These are phyloP conservation scores for Pogonocherus hispidulus DNA, from an alignment of 2,888 invertebrate genomes.

Conservation along the genomic window DNA sequence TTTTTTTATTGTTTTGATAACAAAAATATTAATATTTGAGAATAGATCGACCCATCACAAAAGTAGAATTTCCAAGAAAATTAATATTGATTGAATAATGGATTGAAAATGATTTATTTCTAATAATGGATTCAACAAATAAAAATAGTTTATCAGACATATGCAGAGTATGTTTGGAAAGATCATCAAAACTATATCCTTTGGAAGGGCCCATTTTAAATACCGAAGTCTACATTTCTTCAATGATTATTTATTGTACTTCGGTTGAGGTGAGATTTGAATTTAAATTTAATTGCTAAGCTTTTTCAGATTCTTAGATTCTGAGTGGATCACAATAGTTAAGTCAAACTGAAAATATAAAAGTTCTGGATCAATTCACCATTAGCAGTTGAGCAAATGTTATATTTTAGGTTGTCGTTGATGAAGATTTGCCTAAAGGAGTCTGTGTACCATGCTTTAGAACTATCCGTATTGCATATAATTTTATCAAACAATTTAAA, in stretches of 20 bases:
- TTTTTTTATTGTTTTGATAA: no score
- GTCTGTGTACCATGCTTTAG: slow-evolving; percentile 28
- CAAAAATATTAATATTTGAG: no score
- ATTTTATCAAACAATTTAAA: slow-evolving; percentile 17
- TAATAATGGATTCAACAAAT: not conserved
- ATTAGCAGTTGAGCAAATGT: no score
- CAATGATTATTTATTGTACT: slow-evolving; percentile 19
- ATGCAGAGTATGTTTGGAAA: slow-evolving; percentile 24
- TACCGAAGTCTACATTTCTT: slow-evolving; percentile 10
- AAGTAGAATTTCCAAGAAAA: no score
- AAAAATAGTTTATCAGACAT: not conserved
- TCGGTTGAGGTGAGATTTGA: slow-evolving; percentile 3
- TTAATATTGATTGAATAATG: no score
- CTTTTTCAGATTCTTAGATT: no score
- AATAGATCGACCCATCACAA: no score
- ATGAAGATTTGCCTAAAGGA: slow-evolving; percentile 20
- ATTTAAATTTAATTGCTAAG: no score
- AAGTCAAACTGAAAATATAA: no score
- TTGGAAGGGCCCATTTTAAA: slow-evolving; percentile 15
- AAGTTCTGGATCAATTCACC: no score
- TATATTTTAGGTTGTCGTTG: slow-evolving; percentile 4
- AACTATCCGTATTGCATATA: slow-evolving; percentile 24
- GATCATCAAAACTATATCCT: slow-evolving; percentile 21
- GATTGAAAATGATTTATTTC: no score
- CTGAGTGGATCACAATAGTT: no score